phyloP scores from a whole-genome alignment of 2,113 vertebrate genomes.

The Turnix velox region DNA sequence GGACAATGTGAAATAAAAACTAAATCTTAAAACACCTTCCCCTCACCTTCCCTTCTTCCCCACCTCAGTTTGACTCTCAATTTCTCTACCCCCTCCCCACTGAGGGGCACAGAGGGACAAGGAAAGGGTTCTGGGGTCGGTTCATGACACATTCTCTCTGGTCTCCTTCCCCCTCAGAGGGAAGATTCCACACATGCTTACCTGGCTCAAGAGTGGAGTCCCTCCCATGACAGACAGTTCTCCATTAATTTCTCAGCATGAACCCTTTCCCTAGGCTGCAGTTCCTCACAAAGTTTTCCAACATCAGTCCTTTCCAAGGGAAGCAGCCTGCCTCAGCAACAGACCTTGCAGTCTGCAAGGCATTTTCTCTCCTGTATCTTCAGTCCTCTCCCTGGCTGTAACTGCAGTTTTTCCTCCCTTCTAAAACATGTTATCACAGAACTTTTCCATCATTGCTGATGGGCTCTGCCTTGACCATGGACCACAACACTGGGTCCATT shows the following conservation, averaged over 20 bases:
- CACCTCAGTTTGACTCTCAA: not conserved
- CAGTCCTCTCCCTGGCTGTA: not conserved
- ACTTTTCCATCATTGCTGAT: not conserved
- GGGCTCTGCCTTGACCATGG: not conserved
- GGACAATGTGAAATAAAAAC: not conserved
- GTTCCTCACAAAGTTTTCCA: not conserved
- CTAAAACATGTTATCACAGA: not conserved
- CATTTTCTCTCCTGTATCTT: not conserved
- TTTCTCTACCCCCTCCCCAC: not conserved
- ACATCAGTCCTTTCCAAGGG: not conserved
- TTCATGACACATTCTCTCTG: not conserved
- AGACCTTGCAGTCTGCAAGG: not conserved
- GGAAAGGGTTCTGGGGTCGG: not conserved
- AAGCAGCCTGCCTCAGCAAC: not conserved
- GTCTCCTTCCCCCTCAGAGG: not conserved
- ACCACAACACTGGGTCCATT: not conserved
- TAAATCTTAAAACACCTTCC: not conserved
- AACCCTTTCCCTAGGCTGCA: not conserved
- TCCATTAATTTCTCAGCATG: not conserved
- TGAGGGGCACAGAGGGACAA: not conserved
- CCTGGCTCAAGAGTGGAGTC: not conserved
- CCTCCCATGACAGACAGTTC: not conserved
- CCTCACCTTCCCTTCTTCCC: not conserved
- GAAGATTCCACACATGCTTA: not conserved
- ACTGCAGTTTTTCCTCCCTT: not conserved